Conservation (phyloP, 2,888 invertebrate species). For the Thereva nobilitata region DNA sequence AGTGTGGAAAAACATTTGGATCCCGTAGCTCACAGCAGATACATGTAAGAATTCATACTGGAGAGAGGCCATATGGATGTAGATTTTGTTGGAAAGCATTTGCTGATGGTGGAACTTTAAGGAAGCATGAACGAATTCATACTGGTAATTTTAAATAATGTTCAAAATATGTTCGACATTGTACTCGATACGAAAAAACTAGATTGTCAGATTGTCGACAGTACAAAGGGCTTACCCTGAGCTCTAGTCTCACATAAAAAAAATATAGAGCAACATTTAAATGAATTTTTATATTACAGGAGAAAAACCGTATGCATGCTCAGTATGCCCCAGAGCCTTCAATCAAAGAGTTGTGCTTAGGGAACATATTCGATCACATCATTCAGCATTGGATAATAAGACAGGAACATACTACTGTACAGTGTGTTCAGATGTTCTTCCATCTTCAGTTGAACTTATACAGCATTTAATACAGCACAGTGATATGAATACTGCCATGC, state of each 20-base stretch:
- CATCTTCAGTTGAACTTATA: conserved; percentile 75
- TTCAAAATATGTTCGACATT: too few species aligned
- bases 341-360: conserved; percentile 84
- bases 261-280: not conserved
- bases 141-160: conserved; percentile 61
- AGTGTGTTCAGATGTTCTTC: conserved; percentile 73
- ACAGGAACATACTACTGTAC: conserved; percentile 73
- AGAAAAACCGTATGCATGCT: conserved; percentile 85
- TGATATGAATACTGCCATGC: conserved; percentile 81
- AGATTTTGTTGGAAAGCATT: conserved; percentile 88
- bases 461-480: conserved; percentile 84
- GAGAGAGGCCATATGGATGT: conserved; percentile 81
- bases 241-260: too few species aligned
- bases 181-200: too few species aligned
- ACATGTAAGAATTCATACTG: conserved; percentile 83
- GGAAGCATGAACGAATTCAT: conserved; percentile 85
- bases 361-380: conserved; percentile 84
- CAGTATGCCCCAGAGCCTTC: conserved; percentile 84
- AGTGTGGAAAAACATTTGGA: conserved; percentile 85
- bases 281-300: conserved; percentile 54
- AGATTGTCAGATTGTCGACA: too few species aligned
- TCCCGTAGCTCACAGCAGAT: conserved; percentile 85
- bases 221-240: too few species aligned
- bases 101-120: conserved; percentile 82
- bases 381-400: conserved; percentile 78